Conservation (phyloP, 2,797 vertebrate species). For the Microctenopoma stevenorrisi region DNA sequence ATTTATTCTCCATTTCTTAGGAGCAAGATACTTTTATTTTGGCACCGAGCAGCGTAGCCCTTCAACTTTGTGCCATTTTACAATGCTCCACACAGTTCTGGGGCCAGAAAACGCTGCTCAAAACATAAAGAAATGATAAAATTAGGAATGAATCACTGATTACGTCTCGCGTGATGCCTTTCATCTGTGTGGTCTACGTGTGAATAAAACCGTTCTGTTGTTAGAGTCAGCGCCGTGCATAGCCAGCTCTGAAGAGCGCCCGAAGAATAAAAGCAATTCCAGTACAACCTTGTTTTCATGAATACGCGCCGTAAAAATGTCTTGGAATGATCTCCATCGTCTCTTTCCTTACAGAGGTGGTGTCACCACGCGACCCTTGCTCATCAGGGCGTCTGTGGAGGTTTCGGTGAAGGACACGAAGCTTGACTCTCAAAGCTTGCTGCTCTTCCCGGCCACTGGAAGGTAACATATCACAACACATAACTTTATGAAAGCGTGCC, state of each 20-base stretch:
- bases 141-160: constrained; percentile 9
- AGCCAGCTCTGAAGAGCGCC: constrained; percentile 62
- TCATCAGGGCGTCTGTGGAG: constrained; percentile 79
- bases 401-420: constrained; percentile 96
- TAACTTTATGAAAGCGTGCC: neutral
- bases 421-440: constrained; percentile 98
- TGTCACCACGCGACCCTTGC: constrained; percentile 27
- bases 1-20: constrained; percentile 15
- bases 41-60: constrained; percentile 59
- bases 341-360: constrained; percentile 30
- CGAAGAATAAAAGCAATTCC: constrained; percentile 33
- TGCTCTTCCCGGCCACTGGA: constrained; percentile 92
- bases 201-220: constrained; percentile 16
- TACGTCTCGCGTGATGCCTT: constrained; percentile 8
- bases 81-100: constrained; percentile 36
- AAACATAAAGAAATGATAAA: constrained; percentile 12
- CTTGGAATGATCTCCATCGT: constrained; percentile 1
- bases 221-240: constrained; percentile 61
- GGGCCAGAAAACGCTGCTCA: constrained; percentile 29
- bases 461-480: constrained; percentile 58
- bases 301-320: constrained; percentile 10
- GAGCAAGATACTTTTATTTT: constrained; percentile 24
- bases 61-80: constrained; percentile 61
- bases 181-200: constrained; percentile 39
- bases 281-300: constrained; percentile 19